These are phyloP conservation scores for Hepsetus odoe DNA, from an alignment of 2,113 vertebrate species.

Conservation along the genomic window DNA sequence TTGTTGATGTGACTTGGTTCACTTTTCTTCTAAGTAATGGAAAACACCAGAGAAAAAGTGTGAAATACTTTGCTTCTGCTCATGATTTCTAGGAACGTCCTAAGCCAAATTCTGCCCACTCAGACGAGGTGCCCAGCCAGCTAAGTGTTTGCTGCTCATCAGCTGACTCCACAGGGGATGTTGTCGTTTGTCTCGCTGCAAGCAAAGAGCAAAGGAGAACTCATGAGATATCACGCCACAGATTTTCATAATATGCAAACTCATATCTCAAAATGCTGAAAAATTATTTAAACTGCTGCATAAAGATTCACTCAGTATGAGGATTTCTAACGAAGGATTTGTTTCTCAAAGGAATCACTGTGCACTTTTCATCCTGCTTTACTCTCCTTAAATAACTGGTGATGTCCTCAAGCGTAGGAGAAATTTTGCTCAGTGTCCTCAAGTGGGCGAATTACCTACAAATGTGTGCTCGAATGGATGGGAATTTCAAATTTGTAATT, in stretches of 20 bases:
- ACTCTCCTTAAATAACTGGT: too few relatives aligned
- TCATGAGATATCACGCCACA: background rate
- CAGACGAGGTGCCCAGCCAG: constrained; percentile 63
- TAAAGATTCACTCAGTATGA: too few relatives aligned
- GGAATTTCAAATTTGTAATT: too few relatives aligned
- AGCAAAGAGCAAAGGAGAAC: constrained; percentile 16
- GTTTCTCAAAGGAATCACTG: too few relatives aligned
- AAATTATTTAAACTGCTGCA: too few relatives aligned
- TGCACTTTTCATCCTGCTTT: too few relatives aligned
- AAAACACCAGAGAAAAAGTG: background rate
- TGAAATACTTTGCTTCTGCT: constrained; percentile 72
- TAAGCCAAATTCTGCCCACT: constrained; percentile 69
- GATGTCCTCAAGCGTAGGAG: background rate
- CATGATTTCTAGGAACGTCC: constrained; percentile 55
- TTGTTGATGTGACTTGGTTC: too few relatives aligned
- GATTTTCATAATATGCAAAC: background rate
- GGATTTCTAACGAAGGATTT: too few relatives aligned
- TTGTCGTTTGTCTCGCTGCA: constrained; percentile 38
- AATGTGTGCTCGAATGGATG: too few relatives aligned
- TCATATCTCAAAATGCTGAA: background rate
- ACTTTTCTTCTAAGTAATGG: background rate
- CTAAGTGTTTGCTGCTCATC: background rate
- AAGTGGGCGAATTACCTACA: too few relatives aligned
- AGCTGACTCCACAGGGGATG: background rate
- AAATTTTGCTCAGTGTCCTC: too few relatives aligned